These are phyloP conservation scores for Nyleta sp. DNA, from an alignment of 2,888 invertebrate genomes.

Conservation along the genomic window DNA sequence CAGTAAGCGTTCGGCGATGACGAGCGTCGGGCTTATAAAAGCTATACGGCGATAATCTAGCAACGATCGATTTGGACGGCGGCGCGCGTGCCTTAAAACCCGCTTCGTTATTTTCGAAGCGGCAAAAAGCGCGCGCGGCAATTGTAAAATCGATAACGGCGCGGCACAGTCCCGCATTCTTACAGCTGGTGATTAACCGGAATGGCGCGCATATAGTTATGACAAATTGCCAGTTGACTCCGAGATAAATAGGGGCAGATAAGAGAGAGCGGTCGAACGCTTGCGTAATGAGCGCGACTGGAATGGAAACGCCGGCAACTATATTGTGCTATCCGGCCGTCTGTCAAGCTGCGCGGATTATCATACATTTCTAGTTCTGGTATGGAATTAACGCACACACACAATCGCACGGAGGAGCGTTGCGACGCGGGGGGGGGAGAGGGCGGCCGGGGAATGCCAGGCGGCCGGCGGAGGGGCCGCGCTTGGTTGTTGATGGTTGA, in stretches of 20 bases:
- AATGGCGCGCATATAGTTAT: conserved; percentile 46
- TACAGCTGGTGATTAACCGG: conserved; percentile 56
- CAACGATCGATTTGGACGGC: conserved; percentile 46
- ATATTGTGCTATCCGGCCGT: conserved; percentile 54
- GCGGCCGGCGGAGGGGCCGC: not conserved
- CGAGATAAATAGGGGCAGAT: conserved; percentile 44
- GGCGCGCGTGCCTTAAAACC: conserved; percentile 28
- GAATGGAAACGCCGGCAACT: conserved; percentile 42
- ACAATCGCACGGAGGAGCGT: conserved; percentile 21
- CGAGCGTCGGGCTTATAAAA: conserved; percentile 26
- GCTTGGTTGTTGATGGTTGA: conserved; percentile 73
- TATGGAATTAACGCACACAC: conserved; percentile 59
- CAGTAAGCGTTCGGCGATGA: no score
- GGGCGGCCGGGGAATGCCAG: not conserved
- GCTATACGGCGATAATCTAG: conserved; percentile 33
- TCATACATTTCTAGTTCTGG: conserved; percentile 64
- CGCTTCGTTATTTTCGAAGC: conserved; percentile 39
- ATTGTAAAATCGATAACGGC: conserved; percentile 34
- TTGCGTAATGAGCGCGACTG: conserved; percentile 37
- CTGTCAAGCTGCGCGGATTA: conserved; percentile 52
- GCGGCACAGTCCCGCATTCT: conserved; percentile 10
- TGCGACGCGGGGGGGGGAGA: conserved; percentile 10
- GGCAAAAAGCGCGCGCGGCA: conserved; percentile 20
- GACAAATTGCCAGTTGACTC: conserved; percentile 60
- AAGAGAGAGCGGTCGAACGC: conserved; percentile 24